Base-by-base conservation (phyloP, 1,140 invertebrate genomes). In the Mya arenaria region DNA sequence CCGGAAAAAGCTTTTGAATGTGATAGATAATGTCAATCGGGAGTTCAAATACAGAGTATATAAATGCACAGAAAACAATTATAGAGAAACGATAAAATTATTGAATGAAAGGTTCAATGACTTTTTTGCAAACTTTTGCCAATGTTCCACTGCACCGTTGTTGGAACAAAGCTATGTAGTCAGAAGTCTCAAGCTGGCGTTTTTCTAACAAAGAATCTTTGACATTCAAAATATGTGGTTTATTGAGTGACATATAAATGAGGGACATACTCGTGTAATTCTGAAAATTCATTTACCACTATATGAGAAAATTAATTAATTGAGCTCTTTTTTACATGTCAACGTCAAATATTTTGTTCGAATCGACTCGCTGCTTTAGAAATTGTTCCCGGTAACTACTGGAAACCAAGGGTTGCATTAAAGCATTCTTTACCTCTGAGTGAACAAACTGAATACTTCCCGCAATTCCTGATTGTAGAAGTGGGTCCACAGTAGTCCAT, bases 291-390 rank as follows among this genome's bases (percentile, higher is more conserved):
- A 44, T 71, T 71, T 44, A 71, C 66, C 55, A 30, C 30, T 80
- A 71, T 71, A 71, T 68, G 66, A 66, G 77, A 62, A 80, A 80
- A 80, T 80, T 80, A 80, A 80, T 80, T 80, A 80, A 80, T 58
- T 71, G 73, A 75, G 58, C 4, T 52, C 48, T 52, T 75, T 75
- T 75, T 75, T 75, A 34, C 73, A 63, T 75, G 73, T 75, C 73
- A 75, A 44, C 66, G 77, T 80, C 77, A 80, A 78, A 78, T 66
- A 37, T 55, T 65, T 58, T 60, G 36, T 80, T 58, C 44, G 39
- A 41, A 39, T 41, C 25, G 48, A 34, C 23, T 41, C 55, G 28
- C 48, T 13, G 25, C 66, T 39, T 56, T 71, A 71, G 77, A 80
- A 80, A 71, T 80, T 36, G n/a, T 80, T 48, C n/a, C 52, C 58